These are phyloP conservation scores for Diloba caeruleocephala DNA, from an alignment of 2,888 invertebrate genomes.

Conservation along the genomic window DNA sequence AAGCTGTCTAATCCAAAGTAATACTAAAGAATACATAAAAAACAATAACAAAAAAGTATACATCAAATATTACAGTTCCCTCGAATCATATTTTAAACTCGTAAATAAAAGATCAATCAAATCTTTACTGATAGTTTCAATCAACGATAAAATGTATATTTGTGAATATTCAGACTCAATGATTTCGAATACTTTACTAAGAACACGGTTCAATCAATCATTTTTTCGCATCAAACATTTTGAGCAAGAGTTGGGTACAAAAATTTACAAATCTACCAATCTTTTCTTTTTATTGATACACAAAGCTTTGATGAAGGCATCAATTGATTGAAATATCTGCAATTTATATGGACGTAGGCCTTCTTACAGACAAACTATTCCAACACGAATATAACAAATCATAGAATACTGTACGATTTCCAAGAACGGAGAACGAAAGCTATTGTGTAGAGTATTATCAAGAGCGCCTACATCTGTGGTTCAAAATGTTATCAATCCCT, in stretches of 20 bases:
- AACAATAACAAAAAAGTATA: conserved; percentile 29
- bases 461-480: conserved; percentile 46
- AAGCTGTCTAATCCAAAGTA: conserved; percentile 22
- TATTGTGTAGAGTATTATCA: conserved; percentile 45
- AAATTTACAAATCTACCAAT: too few species aligned
- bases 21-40: background rate
- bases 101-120: conserved; percentile 39
- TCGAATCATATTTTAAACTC: conserved; percentile 33
- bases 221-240: conserved; percentile 11
- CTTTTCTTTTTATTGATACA: conserved; percentile 8
- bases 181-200: conserved; percentile 31
- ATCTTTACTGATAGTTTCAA: conserved; percentile 47
- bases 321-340: background rate
- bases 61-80: conserved; percentile 31
- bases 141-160: conserved; percentile 37
- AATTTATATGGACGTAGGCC: background rate
- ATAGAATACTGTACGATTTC: conserved; percentile 22
- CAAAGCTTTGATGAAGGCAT: background rate
- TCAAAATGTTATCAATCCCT: conserved; percentile 52
- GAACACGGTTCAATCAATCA: conserved; percentile 25
- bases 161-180: conserved; percentile 35
- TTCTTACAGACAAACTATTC: conserved; percentile 12
- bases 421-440: conserved; percentile 31
- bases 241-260: background rate
- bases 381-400: conserved; percentile 30